Evolutionary conservation across 2,797 vertebrate genomes (phyloP), one percentile per base, ranked within the genome.

Genomic region (Pyrocephalus nanus): DNA sequence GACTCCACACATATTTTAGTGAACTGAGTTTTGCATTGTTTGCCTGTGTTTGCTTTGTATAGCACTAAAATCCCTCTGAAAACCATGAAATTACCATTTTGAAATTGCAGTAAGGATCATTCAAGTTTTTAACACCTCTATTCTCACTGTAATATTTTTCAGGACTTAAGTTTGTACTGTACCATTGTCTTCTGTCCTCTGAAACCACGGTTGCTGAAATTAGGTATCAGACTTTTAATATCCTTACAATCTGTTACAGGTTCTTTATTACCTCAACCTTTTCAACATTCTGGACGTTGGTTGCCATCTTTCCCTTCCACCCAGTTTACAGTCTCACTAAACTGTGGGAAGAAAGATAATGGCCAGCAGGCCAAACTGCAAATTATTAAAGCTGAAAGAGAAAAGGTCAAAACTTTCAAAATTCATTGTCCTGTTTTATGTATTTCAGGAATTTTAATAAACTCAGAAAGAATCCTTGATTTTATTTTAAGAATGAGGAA

Each of bases 231-330:
- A 93, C 93, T 82, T 53, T 86, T 95, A 96, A 94, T 93, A 83
- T 92, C 45, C 71, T 65, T 69, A 78, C 70, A 94, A 16, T 88
- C 72, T 86, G 9, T 93, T 66, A 93, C 89, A 97, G 67, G 38
- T 91, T 27, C 67, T 97, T 98, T 97, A 97, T 92, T 95, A 75
- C 85, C 78, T 96, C 93, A 97, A 93, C 76, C 62, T 94, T 97
- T 96, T 94, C 55, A 92, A 62, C 76, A 86, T 92, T 95, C 75
- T 64, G 11, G 61, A 71, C 96, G 88, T 91, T 97, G 77, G 90
- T 96, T 89, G 57, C 16, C 93, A 36, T 25, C 38, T 86, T 95
- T 96, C 86, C 26, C 77, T 47, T 97, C 53, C 47, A 85, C 71
- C 54, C 2, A 73, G 57, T 96, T 97, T 96, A 96, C 20, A 93